These are phyloP conservation scores for Bergia sp. DNA, from an alignment of 92 coral and sea anemone genomes.

Conservation along the genomic window DNA sequence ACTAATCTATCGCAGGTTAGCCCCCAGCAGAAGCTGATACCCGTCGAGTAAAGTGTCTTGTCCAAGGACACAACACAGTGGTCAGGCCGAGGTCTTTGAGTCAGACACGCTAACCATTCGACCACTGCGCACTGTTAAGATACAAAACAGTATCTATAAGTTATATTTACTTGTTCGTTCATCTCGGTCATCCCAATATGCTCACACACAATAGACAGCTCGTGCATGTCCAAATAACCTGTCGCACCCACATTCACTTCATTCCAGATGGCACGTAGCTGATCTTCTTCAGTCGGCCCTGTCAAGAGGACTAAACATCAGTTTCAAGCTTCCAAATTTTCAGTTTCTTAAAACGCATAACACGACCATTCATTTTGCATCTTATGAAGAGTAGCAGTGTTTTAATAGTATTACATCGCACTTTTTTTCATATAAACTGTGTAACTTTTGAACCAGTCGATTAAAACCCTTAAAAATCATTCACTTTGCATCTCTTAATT, in stretches of 20 bases:
- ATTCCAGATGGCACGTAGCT: constrained; percentile 91
- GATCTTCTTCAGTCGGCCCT: constrained; percentile 94
- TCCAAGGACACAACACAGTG: too few species aligned
- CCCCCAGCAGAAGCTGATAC: too few species aligned
- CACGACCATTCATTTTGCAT: neutral
- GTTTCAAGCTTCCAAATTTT: neutral
- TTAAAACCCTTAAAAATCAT: too few species aligned
- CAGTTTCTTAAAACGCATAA: neutral
- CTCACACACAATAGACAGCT: constrained; percentile 95
- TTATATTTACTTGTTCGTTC: constrained; percentile 87
- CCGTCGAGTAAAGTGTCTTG: too few species aligned
- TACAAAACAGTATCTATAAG: neutral
- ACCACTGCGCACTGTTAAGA: too few species aligned
- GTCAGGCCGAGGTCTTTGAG: too few species aligned
- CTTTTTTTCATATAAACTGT: too few species aligned
- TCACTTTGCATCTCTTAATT: too few species aligned
- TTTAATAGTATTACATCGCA: too few species aligned
- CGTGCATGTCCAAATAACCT: constrained; percentile 88
- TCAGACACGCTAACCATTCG: too few species aligned
- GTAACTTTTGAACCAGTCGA: too few species aligned
- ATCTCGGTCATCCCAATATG: constrained; percentile 99
- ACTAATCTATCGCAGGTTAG: too few species aligned
- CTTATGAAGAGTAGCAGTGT: neutral
- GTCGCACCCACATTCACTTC: constrained; percentile 99
- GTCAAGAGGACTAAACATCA: constrained; percentile 13